A percentile compares a stretch with the other conserved stretches of the same genome.
phyloP scores from a whole-genome alignment of 2,113 vertebrate genomes.

The Rana temporaria region DNA sequence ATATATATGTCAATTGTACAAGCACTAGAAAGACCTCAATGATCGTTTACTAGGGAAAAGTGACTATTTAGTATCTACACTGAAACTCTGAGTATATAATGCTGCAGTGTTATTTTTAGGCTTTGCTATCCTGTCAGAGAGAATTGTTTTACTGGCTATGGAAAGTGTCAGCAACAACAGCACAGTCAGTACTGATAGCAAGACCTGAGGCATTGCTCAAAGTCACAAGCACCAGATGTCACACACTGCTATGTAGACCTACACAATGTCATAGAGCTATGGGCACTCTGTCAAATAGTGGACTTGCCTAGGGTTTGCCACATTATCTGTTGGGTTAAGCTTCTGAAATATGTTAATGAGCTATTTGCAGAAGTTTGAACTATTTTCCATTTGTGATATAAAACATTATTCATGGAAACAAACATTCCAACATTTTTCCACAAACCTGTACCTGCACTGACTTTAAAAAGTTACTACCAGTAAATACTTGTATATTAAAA shows the following conservation, averaged over 20 bases:
- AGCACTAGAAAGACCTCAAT: too few relatives aligned
- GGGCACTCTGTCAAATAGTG: background rate
- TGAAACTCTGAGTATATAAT: background rate
- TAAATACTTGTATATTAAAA: too few relatives aligned
- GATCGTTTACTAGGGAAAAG: too few relatives aligned
- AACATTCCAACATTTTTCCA: too few relatives aligned
- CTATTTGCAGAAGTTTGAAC: background rate
- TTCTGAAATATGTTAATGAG: conserved; percentile 2
- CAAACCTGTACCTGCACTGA: too few relatives aligned
- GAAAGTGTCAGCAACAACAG: conserved; percentile 46
- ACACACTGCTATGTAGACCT: conserved; percentile 44
- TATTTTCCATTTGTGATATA: background rate
- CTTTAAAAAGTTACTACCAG: too few relatives aligned
- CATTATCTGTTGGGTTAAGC: conserved; percentile 2
- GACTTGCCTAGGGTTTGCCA: conserved; percentile 30
- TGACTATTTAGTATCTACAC: background rate
- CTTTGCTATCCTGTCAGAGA: conserved; percentile 28
- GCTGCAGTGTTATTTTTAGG: conserved; percentile 43
- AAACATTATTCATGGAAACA: too few relatives aligned
- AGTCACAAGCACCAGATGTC: conserved; percentile 36
- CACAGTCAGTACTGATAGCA: background rate
- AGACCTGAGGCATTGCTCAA: background rate
- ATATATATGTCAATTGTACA: too few relatives aligned
- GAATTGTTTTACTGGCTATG: conserved; percentile 39
- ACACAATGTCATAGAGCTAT: conserved; percentile 15